Evolutionary conservation across 1,140 invertebrate species (phyloP), one percentile per base, ranked within the genome.

Genomic region (Venturia canescens): DNA sequence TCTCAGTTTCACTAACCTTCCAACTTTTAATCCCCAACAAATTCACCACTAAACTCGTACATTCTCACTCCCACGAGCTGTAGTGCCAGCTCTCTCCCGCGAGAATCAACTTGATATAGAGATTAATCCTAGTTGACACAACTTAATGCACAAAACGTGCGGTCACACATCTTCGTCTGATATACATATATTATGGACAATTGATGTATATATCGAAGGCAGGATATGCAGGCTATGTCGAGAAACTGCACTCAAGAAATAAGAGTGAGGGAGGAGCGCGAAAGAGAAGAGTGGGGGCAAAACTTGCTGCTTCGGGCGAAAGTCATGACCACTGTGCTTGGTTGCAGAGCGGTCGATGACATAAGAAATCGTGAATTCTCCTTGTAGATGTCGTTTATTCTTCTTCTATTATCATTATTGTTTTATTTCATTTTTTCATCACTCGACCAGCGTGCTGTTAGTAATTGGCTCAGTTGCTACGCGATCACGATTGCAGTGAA

Each of bases 51-150:
- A 27, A 63, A 63, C 60, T 27, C 11, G 69, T 44, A 71, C 69
- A 71, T 71, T 71, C 69, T 71, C 69, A 71, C 48, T 71, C 69
- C 69, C 69, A 71, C 69, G 69, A 70, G 27, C 38, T 1, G 27
- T 26, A 27, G n/a, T 27, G 23, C n/a, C 3, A 4, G 11, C 6
- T 63, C 23, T 27, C 26, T 23, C n/a, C 9, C 21, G 60, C 38
- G 38, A 27, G 69, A 71, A 71, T 71, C 38, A 34, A 71, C 31
- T 71, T 26, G 48, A 71, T 71, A 71, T 44, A 34, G 69, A 38
- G 44, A n/a, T n/a, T n/a, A n/a, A n/a, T n/a, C 6, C n/a, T 48
- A 23, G n/a, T 71, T 48, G 69, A 71, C 69, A 38, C 69, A 71
- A 71, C 69, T 34, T 34, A n/a, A n/a, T 71, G 38, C 69, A 34